Conservation (phyloP, 2,888 invertebrate genomes). For the Hirtodrosophila duncani region DNA sequence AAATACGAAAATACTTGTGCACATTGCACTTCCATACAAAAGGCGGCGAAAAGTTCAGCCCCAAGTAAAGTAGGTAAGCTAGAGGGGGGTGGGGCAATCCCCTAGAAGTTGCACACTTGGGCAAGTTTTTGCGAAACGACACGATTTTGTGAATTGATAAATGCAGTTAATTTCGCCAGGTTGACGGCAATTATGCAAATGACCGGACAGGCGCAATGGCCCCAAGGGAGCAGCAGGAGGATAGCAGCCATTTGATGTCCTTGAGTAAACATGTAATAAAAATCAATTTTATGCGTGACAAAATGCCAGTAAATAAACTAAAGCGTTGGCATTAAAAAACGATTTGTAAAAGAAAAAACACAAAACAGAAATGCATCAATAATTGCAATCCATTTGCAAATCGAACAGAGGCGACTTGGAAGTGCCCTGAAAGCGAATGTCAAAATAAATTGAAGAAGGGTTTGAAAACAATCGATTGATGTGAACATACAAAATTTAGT, state of each 20-base stretch:
- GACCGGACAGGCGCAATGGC: constrained; percentile 9
- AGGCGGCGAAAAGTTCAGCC: constrained; percentile 22
- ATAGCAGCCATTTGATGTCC: background rate
- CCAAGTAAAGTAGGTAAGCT: background rate
- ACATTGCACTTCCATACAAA: constrained; percentile 26
- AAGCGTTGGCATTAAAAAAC: constrained; percentile 14
- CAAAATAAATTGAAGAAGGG: no score
- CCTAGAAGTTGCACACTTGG: no score
- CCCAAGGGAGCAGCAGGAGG: background rate
- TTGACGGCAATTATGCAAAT: constrained; percentile 60
- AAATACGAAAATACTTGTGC: constrained; percentile 66
- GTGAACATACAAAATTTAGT: no score
- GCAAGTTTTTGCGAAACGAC: constrained; percentile 21
- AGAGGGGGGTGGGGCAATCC: constrained; percentile 9
- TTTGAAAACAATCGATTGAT: no score
- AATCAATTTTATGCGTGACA: constrained; percentile 38
- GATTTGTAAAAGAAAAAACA: background rate
- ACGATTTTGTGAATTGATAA: constrained; percentile 50
- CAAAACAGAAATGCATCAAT: background rate
- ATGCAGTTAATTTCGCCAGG: constrained; percentile 52
- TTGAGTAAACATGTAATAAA: constrained; percentile 26
- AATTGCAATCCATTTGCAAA: background rate
- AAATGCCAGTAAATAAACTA: constrained; percentile 25
- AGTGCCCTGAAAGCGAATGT: no score
- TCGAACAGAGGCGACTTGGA: no score